Evolutionary conservation across 2,888 invertebrate species (phyloP), one percentile per base, ranked within the genome.

Genomic region (Rambutsinella grinnellia): DNA sequence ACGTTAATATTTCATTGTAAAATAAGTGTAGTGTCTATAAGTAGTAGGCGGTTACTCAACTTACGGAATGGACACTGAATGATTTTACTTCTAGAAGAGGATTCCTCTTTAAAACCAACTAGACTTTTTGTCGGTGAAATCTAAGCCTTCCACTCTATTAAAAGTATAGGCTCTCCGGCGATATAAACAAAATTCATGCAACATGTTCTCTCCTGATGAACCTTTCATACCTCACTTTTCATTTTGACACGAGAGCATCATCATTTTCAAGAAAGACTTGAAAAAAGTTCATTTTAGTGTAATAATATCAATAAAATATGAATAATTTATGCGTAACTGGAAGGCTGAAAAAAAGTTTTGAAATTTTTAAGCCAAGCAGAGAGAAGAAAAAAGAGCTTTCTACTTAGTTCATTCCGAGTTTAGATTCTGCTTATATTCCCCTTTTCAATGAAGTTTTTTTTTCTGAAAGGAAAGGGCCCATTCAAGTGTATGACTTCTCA

Each of bases 111-210:
- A 36, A 36, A 36, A 5, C 56, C 44, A 26, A 46, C 44, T 56
- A 66, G 66, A 66, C 66, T 53, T 54, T 56, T 44, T 66, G 66
- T 54, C 66, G 66, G 54, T 53, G 66, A 63, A 17, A 53, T 36
- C 63, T n/a, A n/a, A n/a, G n/a, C n/a, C n/a, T n/a, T n/a, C n/a
- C n/a, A n/a, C n/a, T n/a, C n/a, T n/a, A n/a, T n/a, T n/a, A n/a
- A n/a, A n/a, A n/a, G n/a, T n/a, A n/a, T n/a, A n/a, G n/a, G n/a
- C n/a, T n/a, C n/a, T n/a, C n/a, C n/a, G n/a, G n/a, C n/a, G n/a
- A n/a, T n/a, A n/a, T n/a, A n/a, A n/a, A n/a, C n/a, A n/a, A n/a
- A n/a, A n/a, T n/a, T n/a, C n/a, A n/a, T n/a, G n/a, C n/a, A n/a
- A n/a, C n/a, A n/a, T n/a, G n/a, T n/a, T n/a, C n/a, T n/a, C n/a